Base-by-base conservation (phyloP, 1,140 invertebrate genomes). In the Liolophura sinensis region DNA sequence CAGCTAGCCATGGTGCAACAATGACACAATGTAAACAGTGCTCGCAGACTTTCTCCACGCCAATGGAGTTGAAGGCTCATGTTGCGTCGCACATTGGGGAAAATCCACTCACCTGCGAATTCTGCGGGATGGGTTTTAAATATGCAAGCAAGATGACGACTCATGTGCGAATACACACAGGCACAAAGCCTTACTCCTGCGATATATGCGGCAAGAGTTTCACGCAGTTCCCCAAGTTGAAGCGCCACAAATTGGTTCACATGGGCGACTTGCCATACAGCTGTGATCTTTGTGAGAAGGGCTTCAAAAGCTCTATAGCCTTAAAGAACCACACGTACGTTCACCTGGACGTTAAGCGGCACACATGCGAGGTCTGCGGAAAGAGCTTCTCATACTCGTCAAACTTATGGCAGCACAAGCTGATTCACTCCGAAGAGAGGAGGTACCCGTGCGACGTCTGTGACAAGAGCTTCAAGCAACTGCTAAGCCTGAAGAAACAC, bases 231-330 rank as follows among this genome's bases (percentile, higher is more conserved):
- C 65, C 64, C 46, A 63, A 62, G n/a, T 87, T 99, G 60, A 98
- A 98, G 85, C 98, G 70, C 25, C 74, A 76, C 48, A 68, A 64
- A 25, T 48, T 67, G 15, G 65, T 94, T 74, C 92, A 88, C 72
- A 93, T 92, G 6, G 93, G 93, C 0, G 93, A 95, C 79, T 92
- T 93, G 81, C 93, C 93, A 16, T 95, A 93, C 76, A 89, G 89
- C 9, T 70, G 68, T 25, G 27, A 59, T 1, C 40, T 65, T 11
- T 71, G 69, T 22, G 47, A 56, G 11, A 71, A 71, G 50, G 15
- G 31, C 7, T 68, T 71, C 20, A 22, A 25, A 1, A 25, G 60
- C 25, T 18, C 24, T 15, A 57, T 62, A 18, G 58, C 60, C 16
- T 25, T 71, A 31, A 65, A 70, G 49, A 62, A 48, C 22, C 68